Evolutionary conservation across 2,888 invertebrate species (phyloP).

Genomic region (Trachelus stipa): DNA sequence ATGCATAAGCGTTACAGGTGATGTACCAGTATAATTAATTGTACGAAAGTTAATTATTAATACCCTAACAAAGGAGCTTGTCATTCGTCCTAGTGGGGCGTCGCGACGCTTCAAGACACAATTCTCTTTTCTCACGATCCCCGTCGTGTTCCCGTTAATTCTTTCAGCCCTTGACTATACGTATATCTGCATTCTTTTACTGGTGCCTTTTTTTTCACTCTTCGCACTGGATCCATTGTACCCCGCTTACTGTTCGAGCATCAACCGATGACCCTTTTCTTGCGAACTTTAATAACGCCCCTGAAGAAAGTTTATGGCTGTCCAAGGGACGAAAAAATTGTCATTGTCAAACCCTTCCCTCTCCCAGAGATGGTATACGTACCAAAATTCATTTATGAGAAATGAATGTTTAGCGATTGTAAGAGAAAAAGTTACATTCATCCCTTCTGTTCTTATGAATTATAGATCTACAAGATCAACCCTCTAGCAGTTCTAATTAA

Average conservation of each 20-base stretch:
- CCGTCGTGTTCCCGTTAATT: background rate
- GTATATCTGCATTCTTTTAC: background rate
- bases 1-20: background rate
- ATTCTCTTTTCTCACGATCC: background rate
- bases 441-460: background rate
- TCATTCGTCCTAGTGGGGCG: background rate
- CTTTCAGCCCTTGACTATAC: background rate
- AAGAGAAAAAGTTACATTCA: background rate
- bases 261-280: slow-evolving; percentile 6
- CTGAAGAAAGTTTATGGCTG: background rate
- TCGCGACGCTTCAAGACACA: background rate
- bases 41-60: background rate
- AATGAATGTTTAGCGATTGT: background rate
- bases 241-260: background rate
- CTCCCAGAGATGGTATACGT: background rate
- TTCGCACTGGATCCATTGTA: background rate
- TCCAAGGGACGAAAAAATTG: background rate
- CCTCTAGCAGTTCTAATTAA: background rate
- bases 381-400: background rate
- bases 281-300: slow-evolving; percentile 1
- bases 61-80: background rate
- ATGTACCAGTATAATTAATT: background rate
- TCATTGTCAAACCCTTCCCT: background rate
- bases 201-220: background rate
- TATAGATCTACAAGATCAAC: background rate